Evolutionary conservation across 2,888 invertebrate species (phyloP), one percentile per base, ranked within the genome.

Genomic region (Heliconius aoede): DNA sequence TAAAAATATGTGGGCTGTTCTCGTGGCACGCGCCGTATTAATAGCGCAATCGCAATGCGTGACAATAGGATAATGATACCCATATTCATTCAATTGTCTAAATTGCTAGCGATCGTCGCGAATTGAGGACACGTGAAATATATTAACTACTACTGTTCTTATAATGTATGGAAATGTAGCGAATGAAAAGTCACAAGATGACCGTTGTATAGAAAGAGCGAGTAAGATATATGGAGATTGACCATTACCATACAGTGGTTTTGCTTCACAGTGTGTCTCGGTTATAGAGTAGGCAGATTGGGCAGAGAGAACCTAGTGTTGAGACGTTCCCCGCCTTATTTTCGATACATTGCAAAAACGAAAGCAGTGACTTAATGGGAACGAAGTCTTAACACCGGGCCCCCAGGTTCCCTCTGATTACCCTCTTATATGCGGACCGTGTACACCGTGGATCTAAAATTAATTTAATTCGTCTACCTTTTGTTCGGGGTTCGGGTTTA

Each of bases 41-140:
- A 65, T 61, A 60, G 60, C 72, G 36, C 75, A 76, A 77, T 73
- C 68, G 67, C 65, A 77, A 28, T 65, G 77, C 77, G 77, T 76
- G 69, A 78, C 79, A 78, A 79, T 79, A 68, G 62, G 74, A 79
- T 78, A 79, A 77, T 77, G 68, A 78, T 76, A 72, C 75, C 69
- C 61, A 76, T 64, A 72, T 74, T 68, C 76, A 76, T 69, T 78
- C 78, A 79, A 78, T 79, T 79, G 79, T 78, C 73, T 79, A 76
- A 79, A 79, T 79, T 79, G 78, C 28, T 40, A 62, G 74, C 58
- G 72, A 79, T 74, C 74, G 79, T 28, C 74, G 64, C 68, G 72
- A 76, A 77, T 77, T 76, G 72, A 69, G 76, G 76, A 72, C 78
- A 65, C 77, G 58, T 74, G 61, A 62, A 69, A 62, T 72, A 40